These are phyloP conservation scores for Prionailurus viverrinus DNA, from an alignment of 2,113 vertebrate genomes.

Conservation along the genomic window DNA sequence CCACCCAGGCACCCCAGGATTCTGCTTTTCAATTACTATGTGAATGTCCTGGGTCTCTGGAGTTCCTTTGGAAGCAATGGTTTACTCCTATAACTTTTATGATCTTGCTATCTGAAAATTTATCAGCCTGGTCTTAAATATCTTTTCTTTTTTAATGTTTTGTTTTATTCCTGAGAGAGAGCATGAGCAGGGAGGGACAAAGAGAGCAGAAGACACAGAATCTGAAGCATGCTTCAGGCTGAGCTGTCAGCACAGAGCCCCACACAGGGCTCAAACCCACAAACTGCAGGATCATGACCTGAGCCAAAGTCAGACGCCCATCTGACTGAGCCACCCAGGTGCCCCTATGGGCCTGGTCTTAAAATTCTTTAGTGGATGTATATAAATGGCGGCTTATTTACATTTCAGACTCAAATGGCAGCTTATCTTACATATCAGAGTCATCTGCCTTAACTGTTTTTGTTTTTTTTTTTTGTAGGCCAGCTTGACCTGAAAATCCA, in stretches of 20 bases:
- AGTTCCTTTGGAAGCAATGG: slow-evolving; percentile 48
- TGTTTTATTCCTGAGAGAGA: too few species aligned
- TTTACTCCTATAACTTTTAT: slow-evolving; percentile 60
- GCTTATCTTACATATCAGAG: slow-evolving; percentile 41
- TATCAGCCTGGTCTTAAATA: neutral
- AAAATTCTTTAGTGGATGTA: slow-evolving; percentile 42
- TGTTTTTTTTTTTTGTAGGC: neutral
- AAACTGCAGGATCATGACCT: too few species aligned
- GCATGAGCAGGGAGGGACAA: too few species aligned
- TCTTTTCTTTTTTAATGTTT: too few species aligned
- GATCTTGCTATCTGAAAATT: slow-evolving; percentile 55
- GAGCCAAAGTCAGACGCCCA: too few species aligned
- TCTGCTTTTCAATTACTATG: slow-evolving; percentile 52
- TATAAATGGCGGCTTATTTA: slow-evolving; percentile 32
- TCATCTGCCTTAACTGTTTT: neutral
- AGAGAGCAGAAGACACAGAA: too few species aligned
- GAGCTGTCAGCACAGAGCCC: too few species aligned
- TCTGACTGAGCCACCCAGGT: too few species aligned
- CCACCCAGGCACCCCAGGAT: too few species aligned
- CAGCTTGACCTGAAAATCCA: slow-evolving; percentile 13
- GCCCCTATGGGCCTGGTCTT: neutral
- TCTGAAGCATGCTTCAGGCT: too few species aligned
- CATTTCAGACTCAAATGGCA: slow-evolving; percentile 38
- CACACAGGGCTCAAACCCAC: too few species aligned
- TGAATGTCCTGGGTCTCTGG: slow-evolving; percentile 37